phyloP scores from a whole-genome alignment of 2,797 vertebrate genomes.

The Hephaestus fuliginosus region DNA sequence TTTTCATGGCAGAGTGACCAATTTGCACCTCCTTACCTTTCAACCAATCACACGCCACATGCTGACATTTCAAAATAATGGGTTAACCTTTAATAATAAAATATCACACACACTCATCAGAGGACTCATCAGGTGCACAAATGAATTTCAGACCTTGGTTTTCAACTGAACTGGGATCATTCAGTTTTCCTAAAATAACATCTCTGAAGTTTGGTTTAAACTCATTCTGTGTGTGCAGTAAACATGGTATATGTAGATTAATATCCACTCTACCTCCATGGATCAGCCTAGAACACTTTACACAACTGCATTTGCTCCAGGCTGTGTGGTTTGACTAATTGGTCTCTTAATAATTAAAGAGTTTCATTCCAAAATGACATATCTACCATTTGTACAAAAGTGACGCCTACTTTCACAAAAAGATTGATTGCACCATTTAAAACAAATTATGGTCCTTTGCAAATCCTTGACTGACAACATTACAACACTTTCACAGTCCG shows the following conservation, averaged over 20 bases:
- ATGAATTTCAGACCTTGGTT: constrained; percentile 5
- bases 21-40: not conserved
- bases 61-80: constrained; percentile 28
- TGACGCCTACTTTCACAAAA: not conserved
- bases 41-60: not conserved
- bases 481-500: not conserved
- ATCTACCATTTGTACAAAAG: constrained; percentile 25
- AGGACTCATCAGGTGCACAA: constrained; percentile 8
- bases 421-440: constrained; percentile 25
- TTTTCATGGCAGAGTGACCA: not conserved
- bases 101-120: not conserved
- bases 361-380: constrained; percentile 30
- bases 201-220: not conserved
- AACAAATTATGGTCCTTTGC: constrained; percentile 12
- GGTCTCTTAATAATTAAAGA: constrained; percentile 53
- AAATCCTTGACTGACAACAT: constrained; percentile 17
- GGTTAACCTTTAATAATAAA: constrained; percentile 23
- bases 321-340: constrained; percentile 53
- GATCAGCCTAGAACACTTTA: not conserved
- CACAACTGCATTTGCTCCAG: constrained; percentile 21
- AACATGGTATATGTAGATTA: not conserved
- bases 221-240: not conserved
- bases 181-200: not conserved
- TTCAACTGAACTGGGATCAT: not conserved
- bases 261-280: not conserved